A percentile compares a stretch with the other conserved stretches of the same genome.
These are phyloP conservation scores for Pyrrhia umbra DNA, from an alignment of 2,888 invertebrate species.

Conservation along the genomic window DNA sequence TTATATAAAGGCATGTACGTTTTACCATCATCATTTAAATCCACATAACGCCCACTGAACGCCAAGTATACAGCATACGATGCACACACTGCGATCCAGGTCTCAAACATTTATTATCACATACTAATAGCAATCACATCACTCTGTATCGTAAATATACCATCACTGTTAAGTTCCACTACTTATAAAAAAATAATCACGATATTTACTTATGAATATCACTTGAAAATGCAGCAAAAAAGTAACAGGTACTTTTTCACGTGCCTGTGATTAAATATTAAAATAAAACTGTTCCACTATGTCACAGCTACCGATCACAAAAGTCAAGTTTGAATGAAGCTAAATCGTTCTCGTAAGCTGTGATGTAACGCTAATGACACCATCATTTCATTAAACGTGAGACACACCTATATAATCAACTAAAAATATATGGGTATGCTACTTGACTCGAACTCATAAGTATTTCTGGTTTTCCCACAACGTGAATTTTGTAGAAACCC, in stretches of 20 bases:
- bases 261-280: conserved; percentile 6
- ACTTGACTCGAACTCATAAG: conserved; percentile 13
- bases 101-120: conserved; percentile 81
- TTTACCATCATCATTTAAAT: conserved; percentile 80
- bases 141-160: conserved; percentile 35
- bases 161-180: conserved; percentile 29
- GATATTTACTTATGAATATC: neutral
- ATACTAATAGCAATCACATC: conserved; percentile 50
- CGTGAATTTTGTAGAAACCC: conserved; percentile 1
- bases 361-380: conserved; percentile 77
- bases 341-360: conserved; percentile 69
- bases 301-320: conserved; percentile 45
- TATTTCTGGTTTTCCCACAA: conserved; percentile 19
- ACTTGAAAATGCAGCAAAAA: neutral
- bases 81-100: conserved; percentile 73
- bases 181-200: conserved; percentile 9
- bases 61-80: conserved; percentile 74
- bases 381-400: conserved; percentile 62
- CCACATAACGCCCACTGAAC: conserved; percentile 75
- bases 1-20: neutral
- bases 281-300: conserved; percentile 10
- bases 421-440: conserved; percentile 10
- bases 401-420: conserved; percentile 53
- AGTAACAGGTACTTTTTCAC: conserved; percentile 9
- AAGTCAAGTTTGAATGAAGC: conserved; percentile 72